phyloP scores from a whole-genome alignment of 2,888 invertebrate species.

The Acrocyrtus sp. region DNA sequence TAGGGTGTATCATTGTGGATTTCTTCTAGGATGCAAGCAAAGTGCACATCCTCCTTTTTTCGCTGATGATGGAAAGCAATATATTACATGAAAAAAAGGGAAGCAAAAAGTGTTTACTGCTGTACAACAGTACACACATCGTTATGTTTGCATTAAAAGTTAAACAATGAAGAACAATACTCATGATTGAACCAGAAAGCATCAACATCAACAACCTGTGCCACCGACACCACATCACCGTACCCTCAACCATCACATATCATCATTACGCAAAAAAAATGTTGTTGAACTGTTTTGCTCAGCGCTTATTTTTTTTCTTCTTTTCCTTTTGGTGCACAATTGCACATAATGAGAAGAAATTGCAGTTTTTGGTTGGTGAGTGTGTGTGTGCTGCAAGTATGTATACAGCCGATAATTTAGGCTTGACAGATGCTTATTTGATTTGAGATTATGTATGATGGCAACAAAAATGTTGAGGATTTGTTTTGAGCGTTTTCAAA shows the following conservation, averaged over 20 bases:
- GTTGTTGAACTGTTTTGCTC: constrained; percentile 32
- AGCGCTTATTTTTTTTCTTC: no score
- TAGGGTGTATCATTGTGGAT: no score
- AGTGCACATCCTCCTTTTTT: no score
- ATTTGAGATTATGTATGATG: constrained; percentile 44
- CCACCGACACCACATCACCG: constrained; percentile 18
- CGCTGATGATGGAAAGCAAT: no score
- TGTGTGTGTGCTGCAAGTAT: no score
- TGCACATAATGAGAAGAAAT: constrained; percentile 38
- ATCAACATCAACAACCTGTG: constrained; percentile 13
- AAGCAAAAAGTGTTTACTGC: constrained; percentile 13
- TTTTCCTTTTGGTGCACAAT: no score
- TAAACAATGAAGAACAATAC: constrained; percentile 40
- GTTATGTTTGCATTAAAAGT: constrained; percentile 27
- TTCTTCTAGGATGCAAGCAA: no score
- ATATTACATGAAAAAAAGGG: no score
- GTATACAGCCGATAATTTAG: constrained; percentile 32
- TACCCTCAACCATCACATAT: background rate
- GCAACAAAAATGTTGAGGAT: no score
- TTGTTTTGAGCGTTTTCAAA: constrained; percentile 24
- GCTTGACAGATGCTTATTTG: constrained; percentile 48
- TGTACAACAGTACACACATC: constrained; percentile 24
- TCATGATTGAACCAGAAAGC: constrained; percentile 20
- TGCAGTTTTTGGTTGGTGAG: constrained; percentile 25
- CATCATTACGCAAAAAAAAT: constrained; percentile 13